Base-by-base conservation (phyloP, 2,113 vertebrate genomes). In the Limnothrissa miodon region DNA sequence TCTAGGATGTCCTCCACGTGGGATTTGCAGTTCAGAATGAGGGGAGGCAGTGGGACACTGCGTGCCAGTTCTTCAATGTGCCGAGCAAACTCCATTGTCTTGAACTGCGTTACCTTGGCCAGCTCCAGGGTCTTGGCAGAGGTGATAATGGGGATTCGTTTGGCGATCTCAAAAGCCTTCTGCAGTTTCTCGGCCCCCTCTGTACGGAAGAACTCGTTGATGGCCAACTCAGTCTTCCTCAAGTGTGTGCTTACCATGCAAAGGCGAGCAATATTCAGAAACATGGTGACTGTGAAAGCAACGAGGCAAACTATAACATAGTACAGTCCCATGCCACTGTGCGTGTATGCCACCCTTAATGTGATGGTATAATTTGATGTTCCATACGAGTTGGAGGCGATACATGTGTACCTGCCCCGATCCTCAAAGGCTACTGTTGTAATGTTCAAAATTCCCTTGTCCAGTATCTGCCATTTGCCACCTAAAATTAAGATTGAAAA, bases 231-330 rank as follows among this genome's bases (percentile, higher is more conserved):
- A 0, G 96, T 99, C 87, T 98, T 95, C 86, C 96, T 97, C 44
- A 99, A 95, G 91, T 99, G 98, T 85, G 95, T 97, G 94, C 96
- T 96, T 93, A 99, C 96, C 97, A 98, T 97, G 90, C 96, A 97
- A 81, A 99, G 93, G 0, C 96, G 95, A 0, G 97, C 94, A 81
- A 97, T 93, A 82, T 99, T 99, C 59, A 99, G 87, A 89, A 97
- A 91, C 84, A 99, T 95, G 70, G 95, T 97, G 93, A 99, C 93
- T 6, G 94, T 91, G 84, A 99, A 99, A 88, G 98, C 90, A 82
- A 96, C 90, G 56, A 99, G 93, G 93, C 97, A 99, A 79, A 99
- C 95, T 1, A 95, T 87, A 90, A 99, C 94, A 80, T 95, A 99
- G 92, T 97, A 97, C 66, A 97, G 83, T 39, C 98, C 96, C 93